Evolutionary conservation across 2,888 invertebrate species (phyloP).

Genomic region (Osmoderma eremita): DNA sequence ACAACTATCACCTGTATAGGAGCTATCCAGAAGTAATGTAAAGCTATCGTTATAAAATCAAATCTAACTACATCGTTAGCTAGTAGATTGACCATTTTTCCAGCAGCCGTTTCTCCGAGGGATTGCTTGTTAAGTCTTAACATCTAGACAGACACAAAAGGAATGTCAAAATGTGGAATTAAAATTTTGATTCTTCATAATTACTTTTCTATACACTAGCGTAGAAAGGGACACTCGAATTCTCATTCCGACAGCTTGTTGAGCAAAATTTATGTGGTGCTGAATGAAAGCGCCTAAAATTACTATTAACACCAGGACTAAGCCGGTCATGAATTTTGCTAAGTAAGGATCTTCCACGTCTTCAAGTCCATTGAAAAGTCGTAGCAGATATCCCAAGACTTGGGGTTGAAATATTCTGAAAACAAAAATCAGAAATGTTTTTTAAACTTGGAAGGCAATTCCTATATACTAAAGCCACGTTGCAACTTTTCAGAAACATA

Average conservation of each 20-base stretch:
- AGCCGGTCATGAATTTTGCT: slow-evolving; percentile 47
- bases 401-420: slow-evolving; percentile 73
- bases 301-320: slow-evolving; percentile 44
- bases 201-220: slow-evolving; percentile 80
- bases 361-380: slow-evolving; percentile 65
- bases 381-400: slow-evolving; percentile 69
- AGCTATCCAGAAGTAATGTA: slow-evolving; percentile 84
- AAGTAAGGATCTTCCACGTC: slow-evolving; percentile 20
- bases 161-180: not conserved
- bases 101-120: slow-evolving; percentile 82
- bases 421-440: not conserved
- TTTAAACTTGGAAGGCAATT: no score
- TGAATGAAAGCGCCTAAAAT: slow-evolving; percentile 58
- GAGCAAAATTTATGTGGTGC: slow-evolving; percentile 69
- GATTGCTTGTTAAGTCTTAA: slow-evolving; percentile 73
- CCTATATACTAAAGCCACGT: no score
- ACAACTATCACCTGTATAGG: slow-evolving; percentile 77
- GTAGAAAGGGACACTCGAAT: slow-evolving; percentile 78
- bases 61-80: slow-evolving; percentile 87
- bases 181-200: slow-evolving; percentile 22
- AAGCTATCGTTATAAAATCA: slow-evolving; percentile 74
- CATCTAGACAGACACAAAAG: slow-evolving; percentile 60
- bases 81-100: slow-evolving; percentile 84
- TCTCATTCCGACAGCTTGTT: slow-evolving; percentile 75
- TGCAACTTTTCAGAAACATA: no score